phyloP scores from a whole-genome alignment of 2,797 vertebrate species.

The Betta splendens region DNA sequence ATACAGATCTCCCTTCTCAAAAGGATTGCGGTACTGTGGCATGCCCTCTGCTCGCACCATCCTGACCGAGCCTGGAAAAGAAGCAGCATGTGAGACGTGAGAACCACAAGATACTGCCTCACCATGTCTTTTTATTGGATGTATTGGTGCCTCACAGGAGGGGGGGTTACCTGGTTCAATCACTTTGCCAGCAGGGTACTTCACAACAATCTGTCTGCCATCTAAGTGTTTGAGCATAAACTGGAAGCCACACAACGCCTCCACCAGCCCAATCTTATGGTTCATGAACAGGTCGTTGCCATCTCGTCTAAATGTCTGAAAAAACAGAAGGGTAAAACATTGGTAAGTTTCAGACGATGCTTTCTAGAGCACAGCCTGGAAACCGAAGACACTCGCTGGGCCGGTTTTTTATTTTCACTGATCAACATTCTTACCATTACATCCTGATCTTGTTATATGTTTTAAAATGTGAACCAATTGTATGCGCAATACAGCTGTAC shows the following conservation, averaged over 20 bases:
- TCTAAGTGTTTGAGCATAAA: slow-evolving; percentile 98
- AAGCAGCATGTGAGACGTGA: not conserved
- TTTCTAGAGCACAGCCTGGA: not conserved
- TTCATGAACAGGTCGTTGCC: slow-evolving; percentile 94
- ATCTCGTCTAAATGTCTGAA: slow-evolving; percentile 91
- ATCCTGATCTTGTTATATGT: not conserved
- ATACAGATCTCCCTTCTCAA: slow-evolving; percentile 96
- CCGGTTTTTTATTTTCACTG: not conserved
- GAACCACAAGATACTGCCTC: not conserved
- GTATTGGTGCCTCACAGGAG: no score
- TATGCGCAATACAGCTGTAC: not conserved
- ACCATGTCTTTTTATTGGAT: no score
- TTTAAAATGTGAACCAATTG: not conserved
- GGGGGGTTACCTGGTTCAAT: slow-evolving; percentile 91
- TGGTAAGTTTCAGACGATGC: not conserved
- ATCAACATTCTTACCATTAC: not conserved
- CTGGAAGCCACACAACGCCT: slow-evolving; percentile 97
- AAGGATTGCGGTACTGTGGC: slow-evolving; percentile 98
- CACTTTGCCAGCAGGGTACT: slow-evolving; percentile 96
- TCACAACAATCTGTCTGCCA: slow-evolving; percentile 94
- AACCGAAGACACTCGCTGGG: not conserved
- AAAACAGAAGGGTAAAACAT: not conserved
- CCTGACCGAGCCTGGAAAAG: slow-evolving; percentile 86
- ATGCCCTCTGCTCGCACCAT: slow-evolving; percentile 96
- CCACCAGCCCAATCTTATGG: slow-evolving; percentile 95